phyloP scores from a whole-genome alignment of 2,113 vertebrate genomes.

The Stictonetta naevosa region DNA sequence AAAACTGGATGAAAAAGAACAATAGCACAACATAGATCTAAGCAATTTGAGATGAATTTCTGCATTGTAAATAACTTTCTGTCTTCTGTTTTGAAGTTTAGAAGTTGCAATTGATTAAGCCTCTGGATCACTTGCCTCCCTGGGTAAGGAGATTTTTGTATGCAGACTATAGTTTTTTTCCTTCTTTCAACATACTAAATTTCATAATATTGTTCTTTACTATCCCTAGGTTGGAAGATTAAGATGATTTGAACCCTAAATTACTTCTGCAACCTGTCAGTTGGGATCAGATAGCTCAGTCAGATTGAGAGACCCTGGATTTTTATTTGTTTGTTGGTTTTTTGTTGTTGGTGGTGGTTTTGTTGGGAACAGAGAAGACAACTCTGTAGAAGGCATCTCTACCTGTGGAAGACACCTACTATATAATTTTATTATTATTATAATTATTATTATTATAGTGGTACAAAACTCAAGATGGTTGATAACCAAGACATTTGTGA shows the following conservation, averaged over 20 bases:
- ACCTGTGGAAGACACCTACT: neutral
- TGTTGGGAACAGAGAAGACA: neutral
- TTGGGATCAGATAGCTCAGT: neutral
- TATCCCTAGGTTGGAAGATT: neutral
- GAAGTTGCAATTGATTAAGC: neutral
- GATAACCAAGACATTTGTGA: neutral
- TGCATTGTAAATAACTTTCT: neutral
- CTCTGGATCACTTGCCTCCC: fast-evolving
- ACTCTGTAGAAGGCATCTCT: neutral
- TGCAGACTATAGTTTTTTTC: neutral
- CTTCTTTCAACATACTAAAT: neutral
- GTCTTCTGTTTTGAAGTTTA: neutral
- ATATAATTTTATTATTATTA: neutral
- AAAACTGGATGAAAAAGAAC: neutral
- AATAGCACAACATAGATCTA: neutral
- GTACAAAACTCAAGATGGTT: neutral
- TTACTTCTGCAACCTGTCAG: neutral
- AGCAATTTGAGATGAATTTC: neutral
- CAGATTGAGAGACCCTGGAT: neutral
- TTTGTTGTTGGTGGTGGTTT: too few species aligned
- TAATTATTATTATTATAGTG: neutral
- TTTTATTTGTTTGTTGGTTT: neutral
- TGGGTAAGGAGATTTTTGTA: neutral
- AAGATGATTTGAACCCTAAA: neutral
- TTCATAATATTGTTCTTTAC: neutral